phyloP scores from a whole-genome alignment of 2,888 invertebrate genomes.

The Diplazon laetatorius region DNA sequence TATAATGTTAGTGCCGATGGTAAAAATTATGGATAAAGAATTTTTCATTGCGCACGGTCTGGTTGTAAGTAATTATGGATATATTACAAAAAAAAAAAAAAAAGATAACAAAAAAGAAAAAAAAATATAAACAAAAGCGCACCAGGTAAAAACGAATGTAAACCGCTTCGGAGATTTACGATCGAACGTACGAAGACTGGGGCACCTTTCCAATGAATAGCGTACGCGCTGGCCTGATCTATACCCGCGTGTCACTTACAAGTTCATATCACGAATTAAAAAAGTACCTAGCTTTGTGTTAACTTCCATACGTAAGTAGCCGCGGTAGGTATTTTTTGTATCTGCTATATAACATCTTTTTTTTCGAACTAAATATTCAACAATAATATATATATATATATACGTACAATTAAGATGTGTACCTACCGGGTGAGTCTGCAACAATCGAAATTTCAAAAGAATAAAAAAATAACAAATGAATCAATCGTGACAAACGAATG shows the following conservation, averaged over 20 bases:
- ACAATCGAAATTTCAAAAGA: conserved; percentile 25
- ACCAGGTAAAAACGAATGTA: conserved; percentile 69
- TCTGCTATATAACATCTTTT: conserved; percentile 67
- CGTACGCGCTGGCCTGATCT: conserved; percentile 80
- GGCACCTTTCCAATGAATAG: conserved; percentile 81
- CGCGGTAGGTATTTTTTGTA: conserved; percentile 86
- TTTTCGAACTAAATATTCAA: conserved; percentile 77
- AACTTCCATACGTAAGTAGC: conserved; percentile 85
- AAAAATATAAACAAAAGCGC: conserved; percentile 71
- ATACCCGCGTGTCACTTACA: conserved; percentile 81
- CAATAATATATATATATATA: conserved; percentile 74
- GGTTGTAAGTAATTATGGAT: conserved; percentile 77
- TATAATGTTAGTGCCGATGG: conserved; percentile 49
- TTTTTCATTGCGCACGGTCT: conserved; percentile 77
- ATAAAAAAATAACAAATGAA: conserved; percentile 31
- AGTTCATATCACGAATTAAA: conserved; percentile 80
- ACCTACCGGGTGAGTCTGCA: conserved; percentile 30
- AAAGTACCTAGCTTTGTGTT: conserved; percentile 81
- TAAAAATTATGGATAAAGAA: conserved; percentile 49
- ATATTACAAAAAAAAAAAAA: conserved; percentile 71
- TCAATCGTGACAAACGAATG: conserved; percentile 24
- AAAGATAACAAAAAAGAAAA: conserved; percentile 82
- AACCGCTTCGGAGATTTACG: conserved; percentile 80
- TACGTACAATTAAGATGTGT: conserved; percentile 76
- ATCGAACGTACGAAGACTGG: conserved; percentile 81